phyloP scores from a whole-genome alignment of 1,140 invertebrate species.

The Polypedilum pembai region DNA sequence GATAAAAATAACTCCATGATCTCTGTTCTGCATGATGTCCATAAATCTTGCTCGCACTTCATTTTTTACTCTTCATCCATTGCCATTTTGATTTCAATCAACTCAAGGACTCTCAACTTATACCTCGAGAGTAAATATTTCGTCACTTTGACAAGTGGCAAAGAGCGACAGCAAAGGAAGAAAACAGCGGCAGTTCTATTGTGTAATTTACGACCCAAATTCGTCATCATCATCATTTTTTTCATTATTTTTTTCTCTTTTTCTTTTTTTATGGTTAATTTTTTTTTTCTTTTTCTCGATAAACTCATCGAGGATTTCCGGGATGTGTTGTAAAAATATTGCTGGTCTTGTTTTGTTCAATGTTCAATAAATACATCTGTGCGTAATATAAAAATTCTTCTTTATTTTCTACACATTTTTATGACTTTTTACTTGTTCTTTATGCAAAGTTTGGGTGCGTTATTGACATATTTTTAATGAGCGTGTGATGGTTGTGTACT shows the following conservation, averaged over 20 bases:
- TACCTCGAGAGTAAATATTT: slow-evolving; percentile 17
- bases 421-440: too few species aligned
- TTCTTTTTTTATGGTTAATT: neutral
- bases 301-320: neutral
- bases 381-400: too few species aligned
- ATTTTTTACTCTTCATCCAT: too few species aligned
- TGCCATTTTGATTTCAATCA: slow-evolving; percentile 4
- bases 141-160: neutral
- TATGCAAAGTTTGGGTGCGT: too few species aligned
- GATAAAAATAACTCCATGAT: neutral
- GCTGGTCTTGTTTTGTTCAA: neutral
- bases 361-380: too few species aligned
- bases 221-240: slow-evolving; percentile 22
- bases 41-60: neutral
- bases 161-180: neutral
- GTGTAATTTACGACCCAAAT: slow-evolving; percentile 25
- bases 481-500: too few species aligned
- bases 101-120: neutral
- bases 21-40: neutral
- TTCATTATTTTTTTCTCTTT: neutral
- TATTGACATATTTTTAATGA: too few species aligned
- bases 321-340: slow-evolving; percentile 4
- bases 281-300: neutral
- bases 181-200: neutral
- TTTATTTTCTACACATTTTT: too few species aligned